phyloP scores from a whole-genome alignment of 2,113 vertebrate species.

The Tetraodon nigroviridis region DNA sequence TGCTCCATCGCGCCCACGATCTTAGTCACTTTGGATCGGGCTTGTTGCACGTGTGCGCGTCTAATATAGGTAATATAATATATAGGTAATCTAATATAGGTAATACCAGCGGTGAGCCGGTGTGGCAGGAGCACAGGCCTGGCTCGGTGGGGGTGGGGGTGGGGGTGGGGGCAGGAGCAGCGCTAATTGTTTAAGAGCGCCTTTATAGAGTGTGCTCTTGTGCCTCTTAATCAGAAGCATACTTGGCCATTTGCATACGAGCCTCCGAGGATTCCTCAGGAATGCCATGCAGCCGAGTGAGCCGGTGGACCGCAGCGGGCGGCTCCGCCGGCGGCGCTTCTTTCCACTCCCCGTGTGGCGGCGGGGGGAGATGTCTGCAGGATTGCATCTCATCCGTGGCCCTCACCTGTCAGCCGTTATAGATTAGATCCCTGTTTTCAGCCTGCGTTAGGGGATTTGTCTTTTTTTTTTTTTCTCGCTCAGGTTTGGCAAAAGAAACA shows the following conservation, averaged over 20 bases:
- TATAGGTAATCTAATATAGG: no score
- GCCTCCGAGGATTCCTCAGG: conserved; percentile 59
- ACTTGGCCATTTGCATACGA: conserved; percentile 61
- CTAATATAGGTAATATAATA: conserved; percentile 34
- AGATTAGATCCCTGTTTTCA: conserved; percentile 28
- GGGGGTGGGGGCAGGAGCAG: conserved; percentile 51
- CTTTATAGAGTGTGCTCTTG: conserved; percentile 73
- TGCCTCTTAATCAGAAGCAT: conserved; percentile 73
- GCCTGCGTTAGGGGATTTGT: conserved; percentile 57
- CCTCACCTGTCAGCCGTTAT: no score
- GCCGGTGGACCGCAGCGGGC: conserved; percentile 20
- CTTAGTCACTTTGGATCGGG: no score
- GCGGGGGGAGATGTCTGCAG: background rate
- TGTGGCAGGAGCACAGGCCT: conserved; percentile 47
- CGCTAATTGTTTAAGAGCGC: conserved; percentile 70
- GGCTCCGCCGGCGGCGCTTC: conserved; percentile 33
- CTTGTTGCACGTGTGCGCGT: background rate
- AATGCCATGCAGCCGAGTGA: conserved; percentile 51
- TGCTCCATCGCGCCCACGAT: no score
- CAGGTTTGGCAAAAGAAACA: conserved; percentile 48
- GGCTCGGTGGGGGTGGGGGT: conserved; percentile 34
- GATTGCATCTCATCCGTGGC: conserved; percentile 14
- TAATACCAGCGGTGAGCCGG: conserved; percentile 43
- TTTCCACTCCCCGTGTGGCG: conserved; percentile 60
- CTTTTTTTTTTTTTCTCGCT: conserved; percentile 45